Conservation (phyloP, 2,797 vertebrate species). For the Hozukius guyotensis region DNA sequence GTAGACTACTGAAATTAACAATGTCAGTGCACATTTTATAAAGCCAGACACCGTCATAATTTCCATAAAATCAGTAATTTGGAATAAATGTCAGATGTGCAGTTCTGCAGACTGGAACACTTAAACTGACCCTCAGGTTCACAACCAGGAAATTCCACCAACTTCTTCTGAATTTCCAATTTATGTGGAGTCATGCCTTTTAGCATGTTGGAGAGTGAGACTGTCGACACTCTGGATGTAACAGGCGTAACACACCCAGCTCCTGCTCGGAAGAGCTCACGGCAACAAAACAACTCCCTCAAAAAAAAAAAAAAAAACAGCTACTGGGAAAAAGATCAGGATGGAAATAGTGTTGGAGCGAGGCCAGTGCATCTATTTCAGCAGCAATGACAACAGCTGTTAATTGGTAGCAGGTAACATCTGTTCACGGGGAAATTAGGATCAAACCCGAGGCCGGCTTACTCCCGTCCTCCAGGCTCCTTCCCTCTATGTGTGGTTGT, state of each 20-base stretch:
- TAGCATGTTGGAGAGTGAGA: constrained; percentile 30
- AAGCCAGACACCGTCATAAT: background rate
- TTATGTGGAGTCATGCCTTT: constrained; percentile 11
- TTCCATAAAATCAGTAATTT: constrained; percentile 4
- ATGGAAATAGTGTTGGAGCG: constrained; percentile 53
- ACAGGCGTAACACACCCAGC: constrained; percentile 25
- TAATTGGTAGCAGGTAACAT: constrained; percentile 92
- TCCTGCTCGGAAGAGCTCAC: constrained; percentile 54
- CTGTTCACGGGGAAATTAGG: constrained; percentile 85
- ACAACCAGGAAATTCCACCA: constrained; percentile 9
- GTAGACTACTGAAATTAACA: background rate
- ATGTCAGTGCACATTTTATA: background rate
- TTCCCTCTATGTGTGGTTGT: background rate
- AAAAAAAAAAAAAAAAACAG: constrained; percentile 21
- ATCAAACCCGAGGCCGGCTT: constrained; percentile 73
- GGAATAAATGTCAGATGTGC: constrained; percentile 5
- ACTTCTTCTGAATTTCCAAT: constrained; percentile 35
- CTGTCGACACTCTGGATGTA: constrained; percentile 52
- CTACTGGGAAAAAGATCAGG: constrained; percentile 45
- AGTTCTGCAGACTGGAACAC: constrained; percentile 5
- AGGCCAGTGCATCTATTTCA: constrained; percentile 80
- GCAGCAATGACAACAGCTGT: constrained; percentile 85
- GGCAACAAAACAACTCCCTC: constrained; percentile 56
- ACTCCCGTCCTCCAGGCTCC: constrained; percentile 72
- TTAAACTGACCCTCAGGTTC: background rate